These are phyloP conservation scores for Drosophila fungiperda DNA, from an alignment of 2,888 invertebrate genomes.

Conservation along the genomic window DNA sequence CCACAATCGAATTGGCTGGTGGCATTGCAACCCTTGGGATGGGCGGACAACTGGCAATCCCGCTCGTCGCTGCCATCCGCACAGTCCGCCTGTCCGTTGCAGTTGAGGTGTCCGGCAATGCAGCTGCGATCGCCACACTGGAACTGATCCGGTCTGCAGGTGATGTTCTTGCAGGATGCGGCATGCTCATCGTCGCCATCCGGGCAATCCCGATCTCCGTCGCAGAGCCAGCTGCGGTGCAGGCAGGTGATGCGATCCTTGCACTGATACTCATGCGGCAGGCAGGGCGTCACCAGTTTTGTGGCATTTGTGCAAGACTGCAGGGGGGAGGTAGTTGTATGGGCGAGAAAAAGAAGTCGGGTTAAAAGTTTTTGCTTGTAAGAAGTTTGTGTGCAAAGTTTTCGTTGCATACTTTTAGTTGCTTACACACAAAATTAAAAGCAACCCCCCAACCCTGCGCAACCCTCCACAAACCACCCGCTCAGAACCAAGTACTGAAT, in stretches of 20 bases:
- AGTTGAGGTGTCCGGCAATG: constrained; percentile 92
- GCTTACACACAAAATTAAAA: constrained; percentile 70
- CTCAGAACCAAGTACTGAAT: not conserved
- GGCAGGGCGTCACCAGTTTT: constrained; percentile 87
- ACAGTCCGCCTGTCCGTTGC: constrained; percentile 93
- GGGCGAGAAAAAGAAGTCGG: not conserved
- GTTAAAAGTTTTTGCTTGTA: constrained; percentile 62
- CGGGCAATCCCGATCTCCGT: constrained; percentile 93
- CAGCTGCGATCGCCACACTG: constrained; percentile 93
- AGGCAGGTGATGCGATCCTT: constrained; percentile 92
- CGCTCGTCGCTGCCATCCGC: constrained; percentile 92
- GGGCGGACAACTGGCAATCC: too few relatives aligned
- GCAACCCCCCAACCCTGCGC: not conserved
- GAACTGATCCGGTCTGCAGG: constrained; percentile 94
- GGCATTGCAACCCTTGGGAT: constrained; percentile 88
- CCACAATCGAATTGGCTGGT: constrained; percentile 94
- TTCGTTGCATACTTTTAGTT: constrained; percentile 61
- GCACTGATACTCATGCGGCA: constrained; percentile 91
- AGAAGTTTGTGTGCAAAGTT: constrained; percentile 64
- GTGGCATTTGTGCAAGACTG: constrained; percentile 69
- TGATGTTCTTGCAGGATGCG: constrained; percentile 89
- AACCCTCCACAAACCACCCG: too few relatives aligned
- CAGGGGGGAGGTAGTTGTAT: not conserved
- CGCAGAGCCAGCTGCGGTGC: constrained; percentile 93
- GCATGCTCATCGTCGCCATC: constrained; percentile 92